Conservation (phyloP, 2,113 vertebrate species). For the Hemibates koningsi region DNA sequence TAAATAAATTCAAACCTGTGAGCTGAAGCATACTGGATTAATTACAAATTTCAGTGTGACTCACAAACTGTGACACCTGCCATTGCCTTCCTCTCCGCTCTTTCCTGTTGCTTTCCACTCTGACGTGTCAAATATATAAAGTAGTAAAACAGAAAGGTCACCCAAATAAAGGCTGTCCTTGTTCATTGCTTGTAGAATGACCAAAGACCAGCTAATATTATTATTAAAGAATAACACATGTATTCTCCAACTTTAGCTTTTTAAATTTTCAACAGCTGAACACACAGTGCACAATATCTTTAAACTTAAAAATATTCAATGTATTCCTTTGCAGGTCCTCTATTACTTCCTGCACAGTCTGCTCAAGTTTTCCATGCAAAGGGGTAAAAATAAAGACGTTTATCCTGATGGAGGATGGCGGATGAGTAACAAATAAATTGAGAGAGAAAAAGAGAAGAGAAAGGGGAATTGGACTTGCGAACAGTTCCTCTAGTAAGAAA, state of each 20-base stretch:
- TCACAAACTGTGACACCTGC: slow-evolving; percentile 26
- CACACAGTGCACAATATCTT: neutral
- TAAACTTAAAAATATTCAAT: neutral
- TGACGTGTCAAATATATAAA: slow-evolving; percentile 1
- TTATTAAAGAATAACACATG: neutral
- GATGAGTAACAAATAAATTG: neutral
- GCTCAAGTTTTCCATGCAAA: neutral
- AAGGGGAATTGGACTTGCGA: neutral
- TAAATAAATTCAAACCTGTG: neutral
- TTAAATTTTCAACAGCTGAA: neutral
- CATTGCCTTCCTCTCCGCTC: slow-evolving; percentile 1
- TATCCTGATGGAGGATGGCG: neutral
- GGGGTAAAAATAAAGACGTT: neutral
- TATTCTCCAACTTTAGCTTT: neutral
- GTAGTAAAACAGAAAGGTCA: neutral
- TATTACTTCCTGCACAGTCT: neutral
- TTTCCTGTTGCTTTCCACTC: slow-evolving; percentile 1
- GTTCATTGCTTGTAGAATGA: neutral
- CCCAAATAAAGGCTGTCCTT: neutral
- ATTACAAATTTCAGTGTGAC: neutral
- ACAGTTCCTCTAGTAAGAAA: slow-evolving; percentile 6
- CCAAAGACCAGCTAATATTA: neutral
- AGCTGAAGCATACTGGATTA: neutral
- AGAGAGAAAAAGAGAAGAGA: neutral
- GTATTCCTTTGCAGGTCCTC: neutral